phyloP scores from a whole-genome alignment of 2,888 invertebrate genomes.

The Pemphredon lugubris region DNA sequence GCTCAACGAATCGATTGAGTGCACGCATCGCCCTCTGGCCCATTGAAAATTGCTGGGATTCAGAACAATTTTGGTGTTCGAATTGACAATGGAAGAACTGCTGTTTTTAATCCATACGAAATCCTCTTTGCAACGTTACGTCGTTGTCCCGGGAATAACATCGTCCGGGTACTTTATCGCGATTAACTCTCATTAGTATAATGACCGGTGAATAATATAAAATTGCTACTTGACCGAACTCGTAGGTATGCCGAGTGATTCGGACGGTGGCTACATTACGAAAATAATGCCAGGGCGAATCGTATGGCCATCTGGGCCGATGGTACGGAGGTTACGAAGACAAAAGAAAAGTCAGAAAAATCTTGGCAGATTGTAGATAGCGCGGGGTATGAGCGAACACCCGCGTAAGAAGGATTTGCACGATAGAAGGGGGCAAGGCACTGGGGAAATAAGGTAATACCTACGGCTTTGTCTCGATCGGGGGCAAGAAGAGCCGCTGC shows the following conservation, averaged over 20 bases:
- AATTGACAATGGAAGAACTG: slow-evolving; percentile 38
- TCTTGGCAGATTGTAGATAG: slow-evolving; percentile 41
- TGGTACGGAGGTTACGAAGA: background rate
- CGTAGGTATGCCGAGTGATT: too few relatives aligned
- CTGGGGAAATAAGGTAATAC: slow-evolving; percentile 78
- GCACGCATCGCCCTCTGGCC: slow-evolving; percentile 65
- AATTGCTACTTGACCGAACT: too few relatives aligned
- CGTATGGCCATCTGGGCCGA: too few relatives aligned
- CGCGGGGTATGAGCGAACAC: slow-evolving; percentile 47
- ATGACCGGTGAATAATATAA: too few relatives aligned
- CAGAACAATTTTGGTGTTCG: slow-evolving; percentile 53
- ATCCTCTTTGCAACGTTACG: slow-evolving; percentile 27
- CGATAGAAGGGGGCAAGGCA: slow-evolving; percentile 68
- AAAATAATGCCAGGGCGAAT: too few relatives aligned
- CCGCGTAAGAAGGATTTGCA: slow-evolving; percentile 71
- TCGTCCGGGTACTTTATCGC: slow-evolving; percentile 1
- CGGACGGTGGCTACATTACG: too few relatives aligned
- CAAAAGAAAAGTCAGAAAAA: slow-evolving; percentile 22
- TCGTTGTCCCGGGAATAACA: slow-evolving; percentile 20
- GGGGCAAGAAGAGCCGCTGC: slow-evolving; percentile 57
- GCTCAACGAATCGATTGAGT: slow-evolving; percentile 67
- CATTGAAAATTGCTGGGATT: slow-evolving; percentile 60
- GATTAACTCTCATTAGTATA: too few relatives aligned
- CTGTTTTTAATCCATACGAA: slow-evolving; percentile 38
- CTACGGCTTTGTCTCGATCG: slow-evolving; percentile 76